Conservation (phyloP, 2,113 vertebrate species). For the Numida meleagris region DNA sequence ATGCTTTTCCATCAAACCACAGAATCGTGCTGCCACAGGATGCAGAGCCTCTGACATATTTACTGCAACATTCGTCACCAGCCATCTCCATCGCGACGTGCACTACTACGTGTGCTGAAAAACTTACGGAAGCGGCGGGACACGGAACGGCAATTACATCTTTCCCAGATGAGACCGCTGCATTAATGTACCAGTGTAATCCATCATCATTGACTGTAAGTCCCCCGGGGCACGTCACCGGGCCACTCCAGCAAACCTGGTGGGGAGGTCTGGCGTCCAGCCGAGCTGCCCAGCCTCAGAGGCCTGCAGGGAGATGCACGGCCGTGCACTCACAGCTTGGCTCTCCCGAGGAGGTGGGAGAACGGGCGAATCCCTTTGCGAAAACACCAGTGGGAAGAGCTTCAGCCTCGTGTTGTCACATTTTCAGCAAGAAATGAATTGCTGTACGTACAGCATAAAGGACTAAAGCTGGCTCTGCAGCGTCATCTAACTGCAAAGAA, state of each 20-base stretch:
- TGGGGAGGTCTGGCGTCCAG: neutral
- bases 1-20: neutral
- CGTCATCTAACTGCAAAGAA: neutral
- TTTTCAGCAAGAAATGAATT: neutral
- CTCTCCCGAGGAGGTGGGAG: neutral
- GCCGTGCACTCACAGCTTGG: neutral
- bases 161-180: conserved; percentile 54
- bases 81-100: neutral
- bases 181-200: conserved; percentile 37
- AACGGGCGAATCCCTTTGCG: neutral
- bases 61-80: conserved; percentile 62
- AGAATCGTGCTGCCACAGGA: neutral
- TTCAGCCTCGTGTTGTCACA: neutral
- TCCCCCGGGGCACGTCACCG: conserved; percentile 28
- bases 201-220: conserved; percentile 44
- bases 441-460: rapidly evolving
- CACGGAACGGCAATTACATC: conserved; percentile 58
- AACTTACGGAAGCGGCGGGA: conserved; percentile 45
- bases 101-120: conserved; percentile 39
- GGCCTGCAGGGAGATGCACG: neutral
- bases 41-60: conserved; percentile 52
- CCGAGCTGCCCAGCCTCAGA: neutral
- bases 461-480: neutral
- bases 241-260: conserved; percentile 49
- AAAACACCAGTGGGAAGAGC: neutral